Base-by-base conservation (phyloP, 2,888 invertebrate genomes). In the Ochropacha duplaris region DNA sequence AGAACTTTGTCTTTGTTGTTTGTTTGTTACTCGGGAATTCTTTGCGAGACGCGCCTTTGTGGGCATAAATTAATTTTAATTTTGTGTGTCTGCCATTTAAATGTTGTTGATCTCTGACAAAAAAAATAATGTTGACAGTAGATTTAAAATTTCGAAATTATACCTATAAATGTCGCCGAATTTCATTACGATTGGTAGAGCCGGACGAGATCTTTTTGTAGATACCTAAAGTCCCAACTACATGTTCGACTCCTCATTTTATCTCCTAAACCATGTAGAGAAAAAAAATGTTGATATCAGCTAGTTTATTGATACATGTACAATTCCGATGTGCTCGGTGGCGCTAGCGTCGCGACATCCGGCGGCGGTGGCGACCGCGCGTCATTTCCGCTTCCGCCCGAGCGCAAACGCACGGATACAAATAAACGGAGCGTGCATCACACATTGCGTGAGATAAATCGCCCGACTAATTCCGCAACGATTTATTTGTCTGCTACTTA, bases 361-460 rank as follows among this genome's bases (percentile, higher is more conserved):
- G 87, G 77, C 68, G 70, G 76, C 73, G 68, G 76, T 72, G 71
- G 72, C 76, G 71, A 70, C 82, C 84, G 44, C 80, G 83, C 84
- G 86, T 84, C 87, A 85, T 86, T 84, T 86, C 87, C 86, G 78
- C 66, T 76, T 82, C 84, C 85, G 75, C 61, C 55, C 62, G 60
- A 71, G 69, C 71, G 69, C 76, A 36, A n/a, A 36, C 36, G 36
- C 36, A 36, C 75, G 80, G 82, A 80, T 78, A 76, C 71, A 36
- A 79, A 76, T 76, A 81, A 85, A 84, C 84, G 77, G 84, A 82
- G 84, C 87, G 84, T 83, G 80, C 71, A 74, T 84, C 88, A 84
- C 87, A 85, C 87, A 80, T 87, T 81, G 87, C 85, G 84, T 81
- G 83, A 72, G 83, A 81, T 83, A 84, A 90, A 90, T 90, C 86